Conservation (phyloP, 2,888 invertebrate genomes). For the Phymatocera aterrima region DNA sequence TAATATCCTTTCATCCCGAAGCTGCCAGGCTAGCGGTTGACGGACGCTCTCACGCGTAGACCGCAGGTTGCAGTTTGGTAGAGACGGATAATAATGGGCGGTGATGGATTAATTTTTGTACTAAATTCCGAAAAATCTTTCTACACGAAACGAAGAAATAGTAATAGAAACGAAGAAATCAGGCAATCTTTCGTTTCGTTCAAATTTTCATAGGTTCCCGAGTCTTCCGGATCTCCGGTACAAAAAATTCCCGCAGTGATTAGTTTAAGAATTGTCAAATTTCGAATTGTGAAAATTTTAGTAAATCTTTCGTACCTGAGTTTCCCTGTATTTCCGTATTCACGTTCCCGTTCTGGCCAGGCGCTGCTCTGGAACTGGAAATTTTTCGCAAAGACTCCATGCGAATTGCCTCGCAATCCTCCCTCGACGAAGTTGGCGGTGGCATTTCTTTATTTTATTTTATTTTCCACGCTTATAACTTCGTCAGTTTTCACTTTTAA, state of each 20-base stretch:
- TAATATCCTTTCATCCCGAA: background rate
- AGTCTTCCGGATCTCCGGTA: background rate
- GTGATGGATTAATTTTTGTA: too few relatives aligned
- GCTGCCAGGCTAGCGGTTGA: background rate
- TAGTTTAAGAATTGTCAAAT: background rate
- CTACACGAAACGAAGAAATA: too few relatives aligned
- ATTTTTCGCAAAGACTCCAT: constrained; percentile 69
- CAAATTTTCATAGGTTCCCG: too few relatives aligned
- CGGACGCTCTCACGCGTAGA: background rate
- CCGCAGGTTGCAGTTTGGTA: background rate
- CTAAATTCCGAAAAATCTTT: too few relatives aligned
- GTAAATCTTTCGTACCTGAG: constrained; percentile 56
- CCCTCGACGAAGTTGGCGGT: constrained; percentile 59
- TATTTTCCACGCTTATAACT: background rate
- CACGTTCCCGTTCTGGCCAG: constrained; percentile 70
- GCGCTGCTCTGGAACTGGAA: constrained; percentile 67
- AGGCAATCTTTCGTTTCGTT: too few relatives aligned
- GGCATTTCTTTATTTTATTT: constrained; percentile 52
- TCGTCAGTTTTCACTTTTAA: background rate
- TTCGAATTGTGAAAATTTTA: too few relatives aligned
- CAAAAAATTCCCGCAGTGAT: background rate
- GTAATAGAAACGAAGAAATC: too few relatives aligned
- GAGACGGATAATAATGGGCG: too few relatives aligned
- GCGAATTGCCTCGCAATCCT: constrained; percentile 71
- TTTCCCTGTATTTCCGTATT: constrained; percentile 64